Conservation (phyloP, 1,140 invertebrate genomes). For the Protaetia brevitarsis region DNA sequence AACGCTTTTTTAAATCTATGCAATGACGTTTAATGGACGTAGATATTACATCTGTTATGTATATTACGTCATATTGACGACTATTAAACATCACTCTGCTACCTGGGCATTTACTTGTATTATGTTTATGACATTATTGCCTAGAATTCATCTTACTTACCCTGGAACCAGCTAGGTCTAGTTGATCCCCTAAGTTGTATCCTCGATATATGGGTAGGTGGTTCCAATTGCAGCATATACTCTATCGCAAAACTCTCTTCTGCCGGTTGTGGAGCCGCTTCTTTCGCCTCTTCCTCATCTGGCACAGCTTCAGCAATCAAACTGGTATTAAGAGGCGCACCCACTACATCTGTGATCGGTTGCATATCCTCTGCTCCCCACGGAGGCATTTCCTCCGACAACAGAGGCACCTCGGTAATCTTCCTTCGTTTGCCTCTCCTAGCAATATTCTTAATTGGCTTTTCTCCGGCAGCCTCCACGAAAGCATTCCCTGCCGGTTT, state of each 20-base stretch:
- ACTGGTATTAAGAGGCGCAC: slow-evolving; percentile 35
- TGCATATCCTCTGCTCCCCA: slow-evolving; percentile 33
- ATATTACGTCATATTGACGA: not conserved
- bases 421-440: not conserved
- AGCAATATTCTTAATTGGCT: slow-evolving; percentile 13
- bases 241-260: slow-evolving; percentile 35
- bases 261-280: slow-evolving; percentile 27
- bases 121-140: not conserved
- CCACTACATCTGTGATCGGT: slow-evolving; percentile 32
- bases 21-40: too few relatives aligned
- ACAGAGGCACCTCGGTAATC: slow-evolving; percentile 23
- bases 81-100: not conserved
- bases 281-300: not conserved
- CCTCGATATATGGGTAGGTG: slow-evolving; percentile 31
- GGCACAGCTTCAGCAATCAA: slow-evolving; percentile 31
- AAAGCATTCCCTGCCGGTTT: not conserved
- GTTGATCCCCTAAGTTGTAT: slow-evolving; percentile 42
- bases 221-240: slow-evolving; percentile 36
- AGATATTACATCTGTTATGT: too few relatives aligned
- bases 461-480: not conserved
- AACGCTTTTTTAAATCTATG: too few relatives aligned
- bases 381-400: slow-evolving; percentile 35
- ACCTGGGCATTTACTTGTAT: not conserved
- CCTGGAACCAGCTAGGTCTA: slow-evolving; percentile 43
- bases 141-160: slow-evolving; percentile 25